Base-by-base conservation (phyloP, 2,888 invertebrate genomes). In the Phengaris alcon region DNA sequence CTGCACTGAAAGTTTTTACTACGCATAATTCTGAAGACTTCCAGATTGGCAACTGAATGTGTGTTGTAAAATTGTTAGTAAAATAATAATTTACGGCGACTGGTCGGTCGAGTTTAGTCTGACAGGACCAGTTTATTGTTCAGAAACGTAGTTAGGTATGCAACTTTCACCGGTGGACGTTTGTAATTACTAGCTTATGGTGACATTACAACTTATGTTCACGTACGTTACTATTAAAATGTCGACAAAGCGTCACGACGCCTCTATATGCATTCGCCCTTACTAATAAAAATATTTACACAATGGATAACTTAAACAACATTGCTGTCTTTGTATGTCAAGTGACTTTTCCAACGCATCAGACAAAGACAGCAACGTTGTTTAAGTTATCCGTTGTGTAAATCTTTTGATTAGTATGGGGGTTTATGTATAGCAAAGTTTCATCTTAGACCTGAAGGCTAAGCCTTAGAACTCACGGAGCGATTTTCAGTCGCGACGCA, bases 51-150 rank as follows among this genome's bases (percentile, higher is more conserved):
- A 35, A 55, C 70, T 59, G 78, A 35, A 59, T 72, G 76, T 75
- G 76, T 74, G 75, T 77, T 76, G 77, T 78, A 79, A 81, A 80
- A 82, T 79, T 80, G 80, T 82, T 82, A 82, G 82, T 80, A 81
- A 82, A 84, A 83, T 83, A 82, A 83, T 83, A 83, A 84, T 83
- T 84, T 81, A 81, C 82, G 78, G 77, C 79, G 79, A 82, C 81
- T 82, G 80, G 82, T 80, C 81, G 81, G 82, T 82, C 84, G 80
- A 83, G 82, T 83, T 82, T 78, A 81, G 81, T 78, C 81, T 81
- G 82, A 84, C 85, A 84, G 84, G 86, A 85, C 86, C 84, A 86
- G 86, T 87, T 87, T 84, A 85, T 85, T 87, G 86, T 86, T 86
- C 82, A 78, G 81, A 83, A 80, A 82, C 81, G 82, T 82, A 84